Conservation (phyloP, 1,140 invertebrate species). For the Portunus trituberculatus region DNA sequence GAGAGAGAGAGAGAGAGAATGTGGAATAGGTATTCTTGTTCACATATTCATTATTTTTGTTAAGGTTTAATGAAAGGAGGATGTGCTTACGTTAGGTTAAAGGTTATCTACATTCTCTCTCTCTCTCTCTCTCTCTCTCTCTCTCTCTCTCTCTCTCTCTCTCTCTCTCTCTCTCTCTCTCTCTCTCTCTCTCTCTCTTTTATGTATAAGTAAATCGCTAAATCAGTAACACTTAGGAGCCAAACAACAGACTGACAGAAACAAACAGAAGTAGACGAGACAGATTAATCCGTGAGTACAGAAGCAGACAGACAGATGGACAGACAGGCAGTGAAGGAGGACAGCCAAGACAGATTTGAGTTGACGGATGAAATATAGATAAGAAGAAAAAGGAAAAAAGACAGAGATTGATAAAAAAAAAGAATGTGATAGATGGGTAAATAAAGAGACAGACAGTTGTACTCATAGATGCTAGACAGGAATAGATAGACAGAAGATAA, state of each 20-base stretch:
- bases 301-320: neutral
- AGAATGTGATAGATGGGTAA: neutral
- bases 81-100: no score
- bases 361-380: neutral
- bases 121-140: neutral
- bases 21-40: no score
- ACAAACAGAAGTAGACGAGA: neutral
- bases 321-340: neutral
- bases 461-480: neutral
- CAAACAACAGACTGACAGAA: no score
- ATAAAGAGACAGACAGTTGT: neutral
- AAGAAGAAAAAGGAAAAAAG: neutral
- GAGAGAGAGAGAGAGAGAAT: no score
- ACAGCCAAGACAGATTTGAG: neutral
- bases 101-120: no score
- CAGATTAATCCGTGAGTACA: neutral
- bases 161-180: neutral
- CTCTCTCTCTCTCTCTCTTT: no score
- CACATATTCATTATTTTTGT: no score
- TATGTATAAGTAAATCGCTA: no score
- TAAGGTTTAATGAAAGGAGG: no score
- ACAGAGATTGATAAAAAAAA: neutral
- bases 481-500: no score
- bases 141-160: neutral
- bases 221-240: no score